phyloP scores from a whole-genome alignment of 2,888 invertebrate genomes.

The Candidula unifasciata region DNA sequence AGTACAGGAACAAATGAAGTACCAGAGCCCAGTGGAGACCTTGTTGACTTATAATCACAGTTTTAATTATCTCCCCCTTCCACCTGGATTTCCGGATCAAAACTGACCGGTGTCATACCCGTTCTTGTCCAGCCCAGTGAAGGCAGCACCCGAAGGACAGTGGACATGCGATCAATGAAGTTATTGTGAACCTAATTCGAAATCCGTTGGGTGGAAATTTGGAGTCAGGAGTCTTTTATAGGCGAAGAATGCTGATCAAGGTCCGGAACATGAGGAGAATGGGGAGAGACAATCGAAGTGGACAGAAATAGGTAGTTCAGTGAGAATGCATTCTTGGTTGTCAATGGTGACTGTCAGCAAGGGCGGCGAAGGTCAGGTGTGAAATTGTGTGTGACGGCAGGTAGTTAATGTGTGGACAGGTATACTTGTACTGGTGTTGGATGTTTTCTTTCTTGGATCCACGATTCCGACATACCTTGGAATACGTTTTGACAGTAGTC shows the following conservation, averaged over 20 bases:
- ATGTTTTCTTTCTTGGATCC: too few relatives aligned
- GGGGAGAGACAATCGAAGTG: neutral
- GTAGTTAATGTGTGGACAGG: too few relatives aligned
- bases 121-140: constrained; percentile 4
- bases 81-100: neutral
- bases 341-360: neutral
- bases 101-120: constrained; percentile 28
- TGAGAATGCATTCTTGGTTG: neutral
- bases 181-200: constrained; percentile 21
- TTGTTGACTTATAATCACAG: constrained; percentile 27
- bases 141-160: neutral
- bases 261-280: neutral
- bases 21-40: neutral
- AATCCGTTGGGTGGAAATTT: neutral
- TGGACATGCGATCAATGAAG: neutral
- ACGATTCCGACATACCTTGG: too few relatives aligned
- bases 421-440: too few relatives aligned
- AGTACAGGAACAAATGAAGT: neutral
- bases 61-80: constrained; percentile 14
- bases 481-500: too few relatives aligned
- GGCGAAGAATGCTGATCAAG: neutral
- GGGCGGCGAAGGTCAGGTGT: neutral
- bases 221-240: neutral
- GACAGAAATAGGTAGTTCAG: neutral
- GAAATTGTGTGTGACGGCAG: neutral